These are phyloP conservation scores for Lordiphosa clarofinis DNA, from an alignment of 1,140 invertebrate species.

Conservation along the genomic window DNA sequence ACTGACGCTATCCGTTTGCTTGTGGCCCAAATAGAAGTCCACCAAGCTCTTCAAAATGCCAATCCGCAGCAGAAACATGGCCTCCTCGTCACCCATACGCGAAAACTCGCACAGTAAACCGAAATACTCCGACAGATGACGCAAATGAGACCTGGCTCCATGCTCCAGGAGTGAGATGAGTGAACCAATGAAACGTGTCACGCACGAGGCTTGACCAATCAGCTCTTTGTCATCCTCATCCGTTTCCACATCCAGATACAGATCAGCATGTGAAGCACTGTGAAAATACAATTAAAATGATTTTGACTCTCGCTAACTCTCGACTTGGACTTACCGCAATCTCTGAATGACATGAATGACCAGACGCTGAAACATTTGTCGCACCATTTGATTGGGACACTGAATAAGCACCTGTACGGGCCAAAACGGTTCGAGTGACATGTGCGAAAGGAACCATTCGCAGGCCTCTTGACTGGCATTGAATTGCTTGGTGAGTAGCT, in stretches of 20 bases:
- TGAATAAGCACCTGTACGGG: slow-evolving; percentile 96
- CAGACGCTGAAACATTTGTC: slow-evolving; percentile 95
- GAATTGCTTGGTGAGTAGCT: slow-evolving; percentile 95
- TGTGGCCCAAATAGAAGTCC: slow-evolving; percentile 94
- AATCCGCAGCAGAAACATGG: slow-evolving; percentile 90
- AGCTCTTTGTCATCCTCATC: slow-evolving; percentile 85
- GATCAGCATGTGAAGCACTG: slow-evolving; percentile 84
- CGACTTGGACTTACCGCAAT: slow-evolving; percentile 81
- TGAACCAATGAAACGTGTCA: slow-evolving; percentile 94
- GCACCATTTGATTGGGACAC: slow-evolving; percentile 96
- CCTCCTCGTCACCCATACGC: slow-evolving; percentile 96
- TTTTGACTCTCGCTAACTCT: neutral
- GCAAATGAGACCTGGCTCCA: slow-evolving; percentile 90
- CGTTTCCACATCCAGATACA: slow-evolving; percentile 87
- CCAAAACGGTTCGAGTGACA: slow-evolving; percentile 96
- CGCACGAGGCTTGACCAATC: slow-evolving; percentile 91
- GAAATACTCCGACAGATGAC: slow-evolving; percentile 95
- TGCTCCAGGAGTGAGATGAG: slow-evolving; percentile 94
- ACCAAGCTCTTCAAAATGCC: slow-evolving; percentile 94
- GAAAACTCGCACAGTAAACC: slow-evolving; percentile 95
- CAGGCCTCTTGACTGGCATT: slow-evolving; percentile 94
- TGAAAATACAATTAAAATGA: neutral
- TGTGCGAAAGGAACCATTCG: slow-evolving; percentile 95
- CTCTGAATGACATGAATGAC: slow-evolving; percentile 96
- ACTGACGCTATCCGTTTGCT: slow-evolving; percentile 77